Evolutionary conservation across 2,888 invertebrate genomes (phyloP).

Genomic region (Drosophila mimica): DNA sequence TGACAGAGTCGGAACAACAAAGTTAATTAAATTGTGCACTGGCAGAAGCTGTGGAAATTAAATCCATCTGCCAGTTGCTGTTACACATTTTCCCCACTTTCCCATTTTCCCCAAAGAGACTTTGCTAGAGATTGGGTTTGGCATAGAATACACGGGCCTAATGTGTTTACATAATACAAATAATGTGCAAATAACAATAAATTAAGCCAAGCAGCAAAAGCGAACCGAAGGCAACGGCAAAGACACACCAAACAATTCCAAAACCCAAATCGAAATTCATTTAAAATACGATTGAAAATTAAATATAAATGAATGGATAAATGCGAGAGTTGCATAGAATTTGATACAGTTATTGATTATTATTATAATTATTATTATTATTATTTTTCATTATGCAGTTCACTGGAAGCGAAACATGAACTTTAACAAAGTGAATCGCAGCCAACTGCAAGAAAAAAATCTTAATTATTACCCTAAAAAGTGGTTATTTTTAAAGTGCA

Average conservation of each 20-base stretch:
- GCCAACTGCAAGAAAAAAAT: background rate
- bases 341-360: background rate
- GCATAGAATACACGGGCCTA: conserved; percentile 36
- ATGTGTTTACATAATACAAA: conserved; percentile 75
- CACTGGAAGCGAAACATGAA: background rate
- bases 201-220: conserved; percentile 65
- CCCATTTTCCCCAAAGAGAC: conserved; percentile 13
- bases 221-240: conserved; percentile 10
- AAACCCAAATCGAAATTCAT: conserved; percentile 45
- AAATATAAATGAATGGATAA: conserved; percentile 12
- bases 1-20: conserved; percentile 51
- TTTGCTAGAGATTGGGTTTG: conserved; percentile 22
- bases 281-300: conserved; percentile 21
- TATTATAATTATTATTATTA: background rate
- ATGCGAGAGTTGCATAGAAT: conserved; percentile 30
- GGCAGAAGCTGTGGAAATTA: conserved; percentile 55
- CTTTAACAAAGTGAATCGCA: background rate
- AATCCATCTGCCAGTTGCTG: conserved; percentile 55
- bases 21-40: conserved; percentile 73
- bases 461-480: background rate
- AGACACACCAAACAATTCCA: conserved; percentile 31
- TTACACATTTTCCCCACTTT: background rate
- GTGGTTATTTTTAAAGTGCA: background rate
- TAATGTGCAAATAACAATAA: conserved; percentile 76
- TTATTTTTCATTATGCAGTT: background rate